A percentile compares a stretch with the other conserved stretches of the same genome.
These are phyloP conservation scores for Dicyrtoma fusca DNA, from an alignment of 2,888 invertebrate genomes.

Conservation along the genomic window DNA sequence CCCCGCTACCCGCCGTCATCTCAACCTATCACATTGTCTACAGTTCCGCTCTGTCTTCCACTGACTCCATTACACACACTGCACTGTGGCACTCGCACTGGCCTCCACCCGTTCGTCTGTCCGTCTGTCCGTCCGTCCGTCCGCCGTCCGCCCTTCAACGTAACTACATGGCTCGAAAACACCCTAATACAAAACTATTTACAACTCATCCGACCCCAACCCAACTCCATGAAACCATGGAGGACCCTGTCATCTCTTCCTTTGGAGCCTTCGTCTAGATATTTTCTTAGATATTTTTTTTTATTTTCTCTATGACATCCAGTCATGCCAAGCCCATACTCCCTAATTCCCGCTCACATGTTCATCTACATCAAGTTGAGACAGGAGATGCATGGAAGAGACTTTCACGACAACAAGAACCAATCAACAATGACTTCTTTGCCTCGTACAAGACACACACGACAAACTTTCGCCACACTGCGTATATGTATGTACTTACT, in stretches of 20 bases:
- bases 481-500: no score
- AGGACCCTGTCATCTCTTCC: slow-evolving; percentile 14
- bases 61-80: background rate
- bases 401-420: slow-evolving; percentile 15
- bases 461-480: slow-evolving; percentile 28
- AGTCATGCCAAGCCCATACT: background rate
- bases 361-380: background rate
- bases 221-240: background rate
- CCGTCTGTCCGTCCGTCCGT: background rate
- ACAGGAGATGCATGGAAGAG: slow-evolving; percentile 3
- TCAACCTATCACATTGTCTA: slow-evolving; percentile 23
- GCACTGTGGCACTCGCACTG: no score
- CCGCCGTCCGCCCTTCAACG: no score
- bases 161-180: no score
- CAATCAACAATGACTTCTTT: slow-evolving; percentile 31
- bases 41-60: background rate
- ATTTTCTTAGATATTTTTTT: background rate
- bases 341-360: slow-evolving; percentile 13
- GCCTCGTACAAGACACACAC: slow-evolving; percentile 16
- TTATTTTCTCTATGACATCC: background rate
- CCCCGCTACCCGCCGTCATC: slow-evolving; percentile 16
- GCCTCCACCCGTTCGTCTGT: no score
- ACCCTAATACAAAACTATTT: background rate
- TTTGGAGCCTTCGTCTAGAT: background rate
- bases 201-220: no score